A percentile compares a stretch with the other conserved stretches of the same genome.
Evolutionary conservation across 2,888 invertebrate species (phyloP).

Genomic region (Orthosia gothica): DNA sequence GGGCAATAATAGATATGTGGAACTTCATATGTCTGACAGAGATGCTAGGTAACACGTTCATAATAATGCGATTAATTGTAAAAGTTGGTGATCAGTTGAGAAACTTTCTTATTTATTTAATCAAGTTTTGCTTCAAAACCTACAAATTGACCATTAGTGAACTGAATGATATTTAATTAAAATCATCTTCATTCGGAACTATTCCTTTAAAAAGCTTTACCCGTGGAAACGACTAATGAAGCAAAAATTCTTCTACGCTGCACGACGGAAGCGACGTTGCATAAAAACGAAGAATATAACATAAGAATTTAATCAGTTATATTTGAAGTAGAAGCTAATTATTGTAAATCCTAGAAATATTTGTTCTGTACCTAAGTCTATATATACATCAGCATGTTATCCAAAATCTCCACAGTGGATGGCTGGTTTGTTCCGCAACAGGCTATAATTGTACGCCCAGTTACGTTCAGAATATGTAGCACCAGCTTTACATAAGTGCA

Average conservation of each 20-base stretch:
- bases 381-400: constrained; percentile 46
- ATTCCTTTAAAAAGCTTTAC: constrained; percentile 12
- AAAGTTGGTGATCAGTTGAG: background rate
- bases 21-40: background rate
- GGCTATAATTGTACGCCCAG: constrained; percentile 54
- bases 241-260: constrained; percentile 23
- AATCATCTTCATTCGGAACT: constrained; percentile 1
- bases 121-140: background rate
- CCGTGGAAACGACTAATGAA: constrained; percentile 33
- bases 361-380: constrained; percentile 15
- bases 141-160: constrained; percentile 26
- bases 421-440: constrained; percentile 60
- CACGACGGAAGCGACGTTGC: constrained; percentile 17
- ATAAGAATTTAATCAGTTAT: background rate
- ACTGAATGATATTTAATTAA: constrained; percentile 14
- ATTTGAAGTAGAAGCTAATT: constrained; percentile 6
- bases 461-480: constrained; percentile 59
- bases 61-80: background rate
- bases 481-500: constrained; percentile 60
- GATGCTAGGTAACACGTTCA: background rate
- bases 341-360: constrained; percentile 24
- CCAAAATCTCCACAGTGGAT: constrained; percentile 43
- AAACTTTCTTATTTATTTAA: background rate
- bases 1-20: background rate
- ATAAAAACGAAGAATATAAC: constrained; percentile 24